A percentile compares a stretch with the other conserved stretches of the same genome.
Conservation (phyloP, 2,888 invertebrate genomes). For the Xestia c-nigrum region DNA sequence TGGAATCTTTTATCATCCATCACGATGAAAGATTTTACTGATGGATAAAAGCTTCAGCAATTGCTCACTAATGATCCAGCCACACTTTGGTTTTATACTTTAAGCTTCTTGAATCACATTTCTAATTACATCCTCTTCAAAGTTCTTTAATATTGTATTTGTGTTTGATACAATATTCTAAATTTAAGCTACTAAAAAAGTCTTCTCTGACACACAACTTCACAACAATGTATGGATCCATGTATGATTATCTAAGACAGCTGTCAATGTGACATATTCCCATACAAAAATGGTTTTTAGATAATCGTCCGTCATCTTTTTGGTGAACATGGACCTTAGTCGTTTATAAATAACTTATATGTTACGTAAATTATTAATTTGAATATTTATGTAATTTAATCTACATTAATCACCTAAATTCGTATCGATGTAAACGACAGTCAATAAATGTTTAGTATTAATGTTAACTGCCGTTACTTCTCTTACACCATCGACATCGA, state of each 20-base stretch:
- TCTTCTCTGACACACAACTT: slow-evolving; percentile 5
- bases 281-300: no score
- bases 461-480: slow-evolving; percentile 18
- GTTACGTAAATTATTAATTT: slow-evolving; percentile 34
- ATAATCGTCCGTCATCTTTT: no score
- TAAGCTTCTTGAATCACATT: neutral
- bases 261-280: no score
- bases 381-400: slow-evolving; percentile 50
- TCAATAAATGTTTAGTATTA: slow-evolving; percentile 21
- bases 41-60: neutral
- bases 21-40: neutral
- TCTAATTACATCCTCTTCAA: no score
- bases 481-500: neutral
- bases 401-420: slow-evolving; percentile 31
- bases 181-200: neutral
- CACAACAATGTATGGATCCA: neutral
- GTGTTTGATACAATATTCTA: neutral
- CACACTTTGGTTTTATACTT: neutral
- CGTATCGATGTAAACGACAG: slow-evolving; percentile 21
- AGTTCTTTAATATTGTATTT: neutral
- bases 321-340: no score
- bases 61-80: neutral
- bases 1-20: neutral
- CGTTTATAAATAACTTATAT: slow-evolving; percentile 3
- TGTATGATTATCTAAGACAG: no score